Evolutionary conservation across 2,888 invertebrate species (phyloP).

Genomic region (Leptarthrus brevirostris): DNA sequence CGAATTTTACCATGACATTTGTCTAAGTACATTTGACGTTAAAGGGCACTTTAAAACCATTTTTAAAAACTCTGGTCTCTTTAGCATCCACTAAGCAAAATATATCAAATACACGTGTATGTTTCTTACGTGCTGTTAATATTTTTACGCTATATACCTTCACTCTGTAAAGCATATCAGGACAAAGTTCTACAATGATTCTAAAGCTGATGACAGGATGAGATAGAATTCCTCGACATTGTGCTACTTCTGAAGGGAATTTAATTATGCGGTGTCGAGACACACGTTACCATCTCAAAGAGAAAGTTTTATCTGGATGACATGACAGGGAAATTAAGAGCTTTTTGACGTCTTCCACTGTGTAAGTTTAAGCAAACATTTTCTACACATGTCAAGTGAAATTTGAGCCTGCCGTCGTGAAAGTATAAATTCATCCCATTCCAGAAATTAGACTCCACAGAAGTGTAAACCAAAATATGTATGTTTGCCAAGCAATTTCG

Average conservation of each 20-base stretch:
- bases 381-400: too few species aligned
- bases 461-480: too few species aligned
- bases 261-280: constrained; percentile 43
- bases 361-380: constrained; percentile 31
- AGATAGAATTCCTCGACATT: constrained; percentile 1
- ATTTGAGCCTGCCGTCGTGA: too few species aligned
- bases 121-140: neutral
- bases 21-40: neutral
- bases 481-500: too few species aligned
- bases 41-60: neutral
- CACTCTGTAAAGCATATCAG: neutral
- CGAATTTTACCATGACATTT: neutral
- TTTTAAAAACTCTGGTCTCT: neutral
- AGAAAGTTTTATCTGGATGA: constrained; percentile 38
- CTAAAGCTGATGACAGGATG: constrained; percentile 13
- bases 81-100: neutral
- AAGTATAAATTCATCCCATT: too few species aligned
- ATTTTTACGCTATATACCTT: constrained; percentile 12
- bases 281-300: constrained; percentile 29
- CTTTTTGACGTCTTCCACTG: constrained; percentile 22
- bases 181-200: neutral
- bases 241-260: constrained; percentile 27
- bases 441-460: too few species aligned
- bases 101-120: neutral
- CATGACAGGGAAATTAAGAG: constrained; percentile 46